Conservation (phyloP, 2,797 vertebrate species). For the Chelonia mydas region DNA sequence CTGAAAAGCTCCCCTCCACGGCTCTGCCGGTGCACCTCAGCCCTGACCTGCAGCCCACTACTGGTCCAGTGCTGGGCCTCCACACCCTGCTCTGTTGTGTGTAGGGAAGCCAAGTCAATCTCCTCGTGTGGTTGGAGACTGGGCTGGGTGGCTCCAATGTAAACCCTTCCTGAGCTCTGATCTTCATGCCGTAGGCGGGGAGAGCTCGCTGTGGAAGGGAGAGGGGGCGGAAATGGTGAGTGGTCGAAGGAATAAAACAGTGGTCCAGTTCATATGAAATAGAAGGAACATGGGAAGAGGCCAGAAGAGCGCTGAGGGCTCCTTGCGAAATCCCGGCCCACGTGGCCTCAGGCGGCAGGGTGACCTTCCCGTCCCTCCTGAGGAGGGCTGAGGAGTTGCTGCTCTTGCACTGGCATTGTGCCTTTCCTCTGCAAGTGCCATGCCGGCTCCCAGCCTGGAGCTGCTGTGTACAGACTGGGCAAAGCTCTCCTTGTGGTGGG, state of each 20-base stretch:
- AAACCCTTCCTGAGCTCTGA: neutral
- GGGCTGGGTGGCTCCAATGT: neutral
- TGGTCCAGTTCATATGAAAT: neutral
- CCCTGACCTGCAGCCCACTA: neutral
- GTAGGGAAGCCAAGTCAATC: neutral
- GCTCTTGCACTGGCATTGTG: neutral
- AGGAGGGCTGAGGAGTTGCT: neutral
- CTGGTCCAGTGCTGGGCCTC: too few relatives aligned
- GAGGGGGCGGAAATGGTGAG: neutral
- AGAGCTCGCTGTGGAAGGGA: neutral
- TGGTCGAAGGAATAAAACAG: neutral
- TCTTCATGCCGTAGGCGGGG: neutral
- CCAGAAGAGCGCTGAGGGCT: neutral
- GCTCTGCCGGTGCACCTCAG: neutral
- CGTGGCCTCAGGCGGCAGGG: neutral
- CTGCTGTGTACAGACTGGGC: neutral
- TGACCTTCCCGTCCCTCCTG: neutral
- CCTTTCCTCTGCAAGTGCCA: neutral
- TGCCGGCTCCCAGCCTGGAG: neutral
- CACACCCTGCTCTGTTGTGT: neutral
- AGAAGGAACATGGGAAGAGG: neutral
- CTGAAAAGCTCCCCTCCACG: neutral
- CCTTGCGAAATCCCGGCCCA: neutral
- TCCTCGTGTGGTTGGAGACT: neutral
- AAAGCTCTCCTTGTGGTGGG: neutral